Base-by-base conservation (phyloP, 2,113 vertebrate species). In the Rutilus rutilus region DNA sequence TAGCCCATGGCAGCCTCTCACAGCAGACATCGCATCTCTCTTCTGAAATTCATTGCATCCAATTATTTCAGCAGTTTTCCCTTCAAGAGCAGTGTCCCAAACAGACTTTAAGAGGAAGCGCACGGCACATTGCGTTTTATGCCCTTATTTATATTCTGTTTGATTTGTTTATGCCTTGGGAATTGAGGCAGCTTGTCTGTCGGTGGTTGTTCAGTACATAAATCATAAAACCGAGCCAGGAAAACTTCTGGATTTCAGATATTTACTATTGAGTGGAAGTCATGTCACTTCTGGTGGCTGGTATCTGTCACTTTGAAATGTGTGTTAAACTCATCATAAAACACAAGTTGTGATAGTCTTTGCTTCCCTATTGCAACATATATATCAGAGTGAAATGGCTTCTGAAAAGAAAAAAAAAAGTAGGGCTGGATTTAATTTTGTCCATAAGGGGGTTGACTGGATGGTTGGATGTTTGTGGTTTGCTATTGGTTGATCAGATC, bases 91-190 rank as follows among this genome's bases (percentile, higher is more conserved):
- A 76, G 77, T 77, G 52, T 88, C 83, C 87, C 50, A 57, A 82
- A 78, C 33, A 85, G 33, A 84, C 79, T 52, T 59, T 64, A 81
- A 3, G 76, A 80, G 78, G 79, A 87, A 73, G 27, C 54, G 23
- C 30, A 74, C 4, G 77, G 85, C 45, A 82, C 50, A 74, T 84
- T 85, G 83, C 79, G 17, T 85, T 87, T 86, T 87, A 88, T 86
- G 60, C 71, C 86, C 57, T 88, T 83, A 86, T 89, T 89, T 90
- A 88, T 88, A 69, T 83, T 75, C 82, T 45, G 73, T 88, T 90
- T 90, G 84, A 87, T 85, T 82, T 83, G 85, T 86, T 90, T 89
- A 88, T 86, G 83, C 77, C 62, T 78, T 77, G 80, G 45, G 77
- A 86, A 82, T 57, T 82, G 83, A 80, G 27, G 54, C 86, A 69